These are phyloP conservation scores for Drosophila erecta DNA, from an alignment of 1,140 invertebrate genomes.

Conservation along the genomic window DNA sequence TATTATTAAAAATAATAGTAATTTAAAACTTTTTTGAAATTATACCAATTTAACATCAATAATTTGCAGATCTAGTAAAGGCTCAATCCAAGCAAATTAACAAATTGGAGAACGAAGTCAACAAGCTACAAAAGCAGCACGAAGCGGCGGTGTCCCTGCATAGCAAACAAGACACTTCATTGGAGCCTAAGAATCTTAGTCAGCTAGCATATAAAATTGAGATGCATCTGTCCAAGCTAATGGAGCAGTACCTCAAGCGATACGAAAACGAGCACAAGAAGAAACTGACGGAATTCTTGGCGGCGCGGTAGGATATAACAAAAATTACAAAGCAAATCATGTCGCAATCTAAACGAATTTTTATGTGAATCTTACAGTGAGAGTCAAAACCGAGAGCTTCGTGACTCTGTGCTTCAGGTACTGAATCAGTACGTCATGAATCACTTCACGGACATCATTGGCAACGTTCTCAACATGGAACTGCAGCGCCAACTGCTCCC, in stretches of 20 bases:
- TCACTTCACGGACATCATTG: conserved; percentile 84
- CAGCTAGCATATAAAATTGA: conserved; percentile 80
- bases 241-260: conserved; percentile 82
- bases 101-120: conserved; percentile 67
- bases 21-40: neutral
- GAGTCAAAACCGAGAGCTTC: conserved; percentile 84
- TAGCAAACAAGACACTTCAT: conserved; percentile 34
- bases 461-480: conserved; percentile 84
- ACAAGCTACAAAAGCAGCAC: conserved; percentile 56
- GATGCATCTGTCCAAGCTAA: conserved; percentile 79
- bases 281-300: conserved; percentile 69
- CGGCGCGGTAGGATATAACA: conserved; percentile 48
- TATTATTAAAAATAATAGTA: neutral
- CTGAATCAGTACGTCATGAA: conserved; percentile 84
- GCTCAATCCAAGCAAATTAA: conserved; percentile 72
- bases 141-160: conserved; percentile 13
- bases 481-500: conserved; percentile 85
- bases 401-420: conserved; percentile 84
- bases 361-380: conserved; percentile 62
- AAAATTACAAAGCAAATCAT: too few relatives aligned
- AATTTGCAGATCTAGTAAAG: conserved; percentile 60
- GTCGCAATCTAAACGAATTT: neutral
- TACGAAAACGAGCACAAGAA: conserved; percentile 85
- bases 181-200: conserved; percentile 63
- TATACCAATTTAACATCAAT: neutral